phyloP scores from a whole-genome alignment of 2,888 invertebrate species.

The Acrobasis suavella region DNA sequence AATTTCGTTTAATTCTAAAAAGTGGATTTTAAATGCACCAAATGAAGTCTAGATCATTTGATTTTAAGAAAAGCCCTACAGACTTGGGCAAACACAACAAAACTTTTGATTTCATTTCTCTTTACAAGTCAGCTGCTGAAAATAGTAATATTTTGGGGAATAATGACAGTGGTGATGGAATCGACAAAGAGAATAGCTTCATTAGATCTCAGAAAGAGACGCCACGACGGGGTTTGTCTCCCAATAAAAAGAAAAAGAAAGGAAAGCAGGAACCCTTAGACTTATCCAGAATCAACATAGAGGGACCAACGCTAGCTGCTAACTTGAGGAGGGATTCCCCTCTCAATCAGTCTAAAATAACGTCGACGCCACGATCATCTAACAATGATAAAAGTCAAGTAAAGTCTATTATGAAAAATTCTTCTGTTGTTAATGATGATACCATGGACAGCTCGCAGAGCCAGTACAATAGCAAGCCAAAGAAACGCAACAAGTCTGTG shows the following conservation, averaged over 20 bases:
- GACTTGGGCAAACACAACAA: slow-evolving; percentile 45
- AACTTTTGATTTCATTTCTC: slow-evolving; percentile 56
- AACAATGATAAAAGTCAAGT: slow-evolving; percentile 37
- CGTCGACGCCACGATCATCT: slow-evolving; percentile 49
- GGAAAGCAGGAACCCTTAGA: slow-evolving; percentile 41
- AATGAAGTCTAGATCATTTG: slow-evolving; percentile 59
- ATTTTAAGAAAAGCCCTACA: slow-evolving; percentile 36
- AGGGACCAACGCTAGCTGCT: slow-evolving; percentile 41
- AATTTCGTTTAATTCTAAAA: not conserved
- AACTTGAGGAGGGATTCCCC: slow-evolving; percentile 34
- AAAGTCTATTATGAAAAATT: slow-evolving; percentile 61
- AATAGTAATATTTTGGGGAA: slow-evolving; percentile 38
- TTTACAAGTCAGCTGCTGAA: slow-evolving; percentile 59
- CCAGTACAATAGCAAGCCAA: slow-evolving; percentile 44
- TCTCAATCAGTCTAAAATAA: slow-evolving; percentile 39
- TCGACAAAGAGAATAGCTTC: slow-evolving; percentile 35
- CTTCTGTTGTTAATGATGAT: slow-evolving; percentile 35
- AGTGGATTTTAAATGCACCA: slow-evolving; percentile 22
- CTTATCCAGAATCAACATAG: slow-evolving; percentile 46
- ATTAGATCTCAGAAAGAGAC: slow-evolving; percentile 33
- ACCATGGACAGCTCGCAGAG: slow-evolving; percentile 36
- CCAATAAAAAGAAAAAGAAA: slow-evolving; percentile 49
- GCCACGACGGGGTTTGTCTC: slow-evolving; percentile 39
- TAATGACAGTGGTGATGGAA: slow-evolving; percentile 37
- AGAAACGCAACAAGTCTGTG: slow-evolving; percentile 72